phyloP scores from a whole-genome alignment of 2,888 invertebrate genomes.

The Athalia rosae region DNA sequence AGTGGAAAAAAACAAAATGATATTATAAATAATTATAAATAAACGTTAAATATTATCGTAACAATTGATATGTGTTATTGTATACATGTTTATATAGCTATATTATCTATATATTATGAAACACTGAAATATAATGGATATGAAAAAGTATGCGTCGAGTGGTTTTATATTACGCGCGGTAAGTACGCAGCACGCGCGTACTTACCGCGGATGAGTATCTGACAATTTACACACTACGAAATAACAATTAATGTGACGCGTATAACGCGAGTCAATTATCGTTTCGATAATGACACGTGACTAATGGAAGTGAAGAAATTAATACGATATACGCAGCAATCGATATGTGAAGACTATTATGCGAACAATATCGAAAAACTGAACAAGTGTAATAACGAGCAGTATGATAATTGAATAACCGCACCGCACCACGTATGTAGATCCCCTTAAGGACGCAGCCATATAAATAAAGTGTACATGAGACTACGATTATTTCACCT shows the following conservation, averaged over 20 bases:
- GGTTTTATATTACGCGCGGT: slow-evolving; percentile 35
- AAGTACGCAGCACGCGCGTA: no score
- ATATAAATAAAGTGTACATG: no score
- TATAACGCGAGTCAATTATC: background rate
- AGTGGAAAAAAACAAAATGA: no score
- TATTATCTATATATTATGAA: slow-evolving; percentile 6
- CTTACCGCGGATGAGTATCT: no score
- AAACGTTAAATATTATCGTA: slow-evolving; percentile 42
- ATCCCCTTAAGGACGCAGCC: slow-evolving; percentile 12
- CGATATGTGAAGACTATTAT: no score
- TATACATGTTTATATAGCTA: slow-evolving; percentile 46
- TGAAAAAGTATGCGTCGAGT: slow-evolving; percentile 43
- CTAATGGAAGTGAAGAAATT: no score
- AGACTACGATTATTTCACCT: no score
- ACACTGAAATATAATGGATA: background rate
- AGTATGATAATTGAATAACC: background rate
- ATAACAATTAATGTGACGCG: background rate
- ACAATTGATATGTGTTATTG: slow-evolving; percentile 44
- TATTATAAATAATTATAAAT: background rate
- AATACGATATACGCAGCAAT: no score
- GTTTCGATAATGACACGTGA: no score
- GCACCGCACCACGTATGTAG: background rate
- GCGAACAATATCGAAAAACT: no score
- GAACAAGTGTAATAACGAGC: no score
- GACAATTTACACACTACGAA: background rate